phyloP scores from a whole-genome alignment of 2,888 invertebrate genomes.

The Acanthosepion pharaonis region DNA sequence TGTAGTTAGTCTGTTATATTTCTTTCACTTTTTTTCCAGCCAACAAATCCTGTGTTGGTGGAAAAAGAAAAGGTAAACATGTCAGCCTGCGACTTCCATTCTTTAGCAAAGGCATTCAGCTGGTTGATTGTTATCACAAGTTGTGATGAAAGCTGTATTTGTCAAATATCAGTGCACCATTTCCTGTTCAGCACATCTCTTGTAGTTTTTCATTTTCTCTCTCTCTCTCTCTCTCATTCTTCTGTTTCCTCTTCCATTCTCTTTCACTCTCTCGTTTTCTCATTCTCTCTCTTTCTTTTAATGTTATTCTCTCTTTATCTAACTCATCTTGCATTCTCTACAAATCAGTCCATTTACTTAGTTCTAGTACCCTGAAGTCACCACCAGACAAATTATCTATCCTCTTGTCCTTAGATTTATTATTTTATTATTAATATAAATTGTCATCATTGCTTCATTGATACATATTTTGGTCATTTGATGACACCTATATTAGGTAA shows the following conservation, averaged over 20 bases:
- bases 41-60: no score
- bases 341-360: no score
- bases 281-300: not conserved
- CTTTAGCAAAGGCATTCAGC: not conserved
- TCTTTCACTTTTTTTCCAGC: no score
- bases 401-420: no score
- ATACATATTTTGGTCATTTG: no score
- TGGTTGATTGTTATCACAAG: not conserved
- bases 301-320: not conserved
- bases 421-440: no score
- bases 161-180: conserved; percentile 2
- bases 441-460: no score
- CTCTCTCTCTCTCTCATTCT: not conserved
- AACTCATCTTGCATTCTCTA: not conserved
- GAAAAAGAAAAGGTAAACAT: not conserved
- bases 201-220: not conserved
- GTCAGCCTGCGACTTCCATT: not conserved
- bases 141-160: not conserved
- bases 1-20: no score
- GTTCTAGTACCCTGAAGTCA: no score
- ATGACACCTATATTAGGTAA: no score
- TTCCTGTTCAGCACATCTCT: not conserved
- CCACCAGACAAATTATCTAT: no score
- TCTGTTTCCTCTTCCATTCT: not conserved
- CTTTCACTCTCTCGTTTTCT: not conserved